Base-by-base conservation (phyloP, 2,113 vertebrate genomes). In the Vicugna pacos region DNA sequence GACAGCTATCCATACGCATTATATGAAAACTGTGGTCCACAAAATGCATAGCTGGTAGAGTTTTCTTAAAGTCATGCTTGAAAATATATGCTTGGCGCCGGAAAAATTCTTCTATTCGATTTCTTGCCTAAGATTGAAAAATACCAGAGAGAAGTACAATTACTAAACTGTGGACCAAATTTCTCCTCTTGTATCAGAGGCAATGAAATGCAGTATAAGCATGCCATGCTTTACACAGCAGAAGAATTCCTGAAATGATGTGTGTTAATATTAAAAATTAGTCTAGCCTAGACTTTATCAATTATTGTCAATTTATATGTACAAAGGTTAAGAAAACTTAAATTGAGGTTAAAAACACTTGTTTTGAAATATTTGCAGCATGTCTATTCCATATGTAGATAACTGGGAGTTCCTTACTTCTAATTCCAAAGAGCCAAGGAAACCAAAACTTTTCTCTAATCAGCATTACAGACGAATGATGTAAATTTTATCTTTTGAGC, bases 11-110 rank as follows among this genome's bases (percentile, higher is more conserved):
- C 2, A 98, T 20, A 54, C 93, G 97, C 22, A 76, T 85, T 26
- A 98, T 95, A 5, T 98, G 98, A 93, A 98, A 98, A 32, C 98
- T 99, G 88, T 98, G 98, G 4, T 98, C 98, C 89, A 99, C 54
- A 0, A 99, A 99, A 84, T 97, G 98, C 6, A 98, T 98, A 0
- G 94, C 28, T 28, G 98, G 99, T 38, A 72, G 1, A 3, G 82
- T 96, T 93, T 73, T 46, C 0, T 69, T 91, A 48, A 97, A 64
- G 12, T 94, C 12, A 0, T 96, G 32, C 69, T 95, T 60, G 91
- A 98, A 64, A 92, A 94, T 11, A 0, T 92, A 5, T 0, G 48
- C 72, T 91, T 98, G 97, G 50, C 92, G 86, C 1, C 0, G 60
- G 96, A 99, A 99, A 92, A 99, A 98, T 89, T 98, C 97, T 32